phyloP scores from a whole-genome alignment of 2,797 vertebrate genomes.

The Danio choprae region DNA sequence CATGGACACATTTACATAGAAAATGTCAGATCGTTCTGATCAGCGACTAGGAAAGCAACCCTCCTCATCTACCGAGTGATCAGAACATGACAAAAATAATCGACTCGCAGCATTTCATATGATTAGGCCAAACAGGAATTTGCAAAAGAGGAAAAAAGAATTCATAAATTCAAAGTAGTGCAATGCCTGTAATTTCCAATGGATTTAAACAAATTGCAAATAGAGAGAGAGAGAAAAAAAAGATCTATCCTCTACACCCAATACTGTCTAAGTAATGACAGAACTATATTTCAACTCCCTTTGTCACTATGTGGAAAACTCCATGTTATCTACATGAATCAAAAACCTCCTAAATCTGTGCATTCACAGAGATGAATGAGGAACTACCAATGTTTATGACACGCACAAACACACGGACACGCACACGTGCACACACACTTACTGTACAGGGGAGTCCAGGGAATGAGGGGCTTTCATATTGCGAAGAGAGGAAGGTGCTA shows the following conservation, averaged over 20 bases:
- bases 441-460: conserved; percentile 27
- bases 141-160: conserved; percentile 50
- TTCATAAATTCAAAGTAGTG: conserved; percentile 66
- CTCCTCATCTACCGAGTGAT: conserved; percentile 52
- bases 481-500: conserved; percentile 50
- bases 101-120: conserved; percentile 56
- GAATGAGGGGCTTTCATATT: conserved; percentile 44
- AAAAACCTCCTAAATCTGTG: conserved; percentile 44
- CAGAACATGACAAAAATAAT: conserved; percentile 49
- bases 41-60: conserved; percentile 41
- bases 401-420: conserved; percentile 24
- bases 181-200: conserved; percentile 68
- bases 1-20: conserved; percentile 41
- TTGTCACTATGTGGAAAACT: conserved; percentile 58
- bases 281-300: conserved; percentile 52
- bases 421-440: conserved; percentile 35
- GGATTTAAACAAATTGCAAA: conserved; percentile 60
- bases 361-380: conserved; percentile 45
- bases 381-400: conserved; percentile 44
- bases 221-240: conserved; percentile 34
- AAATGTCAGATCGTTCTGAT: conserved; percentile 45
- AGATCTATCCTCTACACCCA: conserved; percentile 54
- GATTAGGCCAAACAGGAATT: conserved; percentile 56
- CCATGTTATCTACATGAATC: conserved; percentile 53
- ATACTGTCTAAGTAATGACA: conserved; percentile 63